Conservation (phyloP, 2,113 vertebrate genomes). For the Cygnus buccinator region DNA sequence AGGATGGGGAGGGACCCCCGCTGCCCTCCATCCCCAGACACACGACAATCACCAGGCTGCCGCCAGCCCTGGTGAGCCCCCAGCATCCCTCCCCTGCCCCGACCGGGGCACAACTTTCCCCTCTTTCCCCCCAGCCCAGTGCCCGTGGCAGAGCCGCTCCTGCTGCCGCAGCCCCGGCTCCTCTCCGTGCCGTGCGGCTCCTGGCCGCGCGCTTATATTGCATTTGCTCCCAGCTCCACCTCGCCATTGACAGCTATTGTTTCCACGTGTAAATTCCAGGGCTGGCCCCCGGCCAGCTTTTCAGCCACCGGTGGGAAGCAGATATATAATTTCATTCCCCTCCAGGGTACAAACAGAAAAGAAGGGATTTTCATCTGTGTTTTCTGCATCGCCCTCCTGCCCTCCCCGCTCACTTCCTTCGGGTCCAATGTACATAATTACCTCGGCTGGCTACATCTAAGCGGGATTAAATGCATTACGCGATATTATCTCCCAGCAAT, state of each 20-base stretch:
- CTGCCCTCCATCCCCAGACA: neutral
- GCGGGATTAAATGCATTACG: neutral
- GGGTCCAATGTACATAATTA: neutral
- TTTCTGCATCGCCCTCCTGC: neutral
- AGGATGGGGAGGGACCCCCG: neutral
- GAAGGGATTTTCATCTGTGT: neutral
- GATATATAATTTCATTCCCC: neutral
- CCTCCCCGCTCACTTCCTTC: neutral
- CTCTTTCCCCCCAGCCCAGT: neutral
- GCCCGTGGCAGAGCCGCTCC: fast-evolving
- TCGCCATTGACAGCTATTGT: neutral
- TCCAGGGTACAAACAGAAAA: neutral
- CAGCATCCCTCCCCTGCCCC: neutral
- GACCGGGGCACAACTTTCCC: fast-evolving
- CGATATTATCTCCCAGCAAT: neutral
- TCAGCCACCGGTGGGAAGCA: neutral
- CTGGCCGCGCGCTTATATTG: fast-evolving
- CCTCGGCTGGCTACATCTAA: neutral
- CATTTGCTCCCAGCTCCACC: neutral
- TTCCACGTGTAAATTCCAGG: neutral
- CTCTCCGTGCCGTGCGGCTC: neutral
- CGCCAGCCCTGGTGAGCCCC: neutral
- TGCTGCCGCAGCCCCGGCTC: neutral
- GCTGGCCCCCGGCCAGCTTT: neutral
- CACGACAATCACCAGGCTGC: neutral